Evolutionary conservation across 2,113 vertebrate species (phyloP), one percentile per base, ranked within the genome.

Genomic region (Forbesichthys agassizii): DNA sequence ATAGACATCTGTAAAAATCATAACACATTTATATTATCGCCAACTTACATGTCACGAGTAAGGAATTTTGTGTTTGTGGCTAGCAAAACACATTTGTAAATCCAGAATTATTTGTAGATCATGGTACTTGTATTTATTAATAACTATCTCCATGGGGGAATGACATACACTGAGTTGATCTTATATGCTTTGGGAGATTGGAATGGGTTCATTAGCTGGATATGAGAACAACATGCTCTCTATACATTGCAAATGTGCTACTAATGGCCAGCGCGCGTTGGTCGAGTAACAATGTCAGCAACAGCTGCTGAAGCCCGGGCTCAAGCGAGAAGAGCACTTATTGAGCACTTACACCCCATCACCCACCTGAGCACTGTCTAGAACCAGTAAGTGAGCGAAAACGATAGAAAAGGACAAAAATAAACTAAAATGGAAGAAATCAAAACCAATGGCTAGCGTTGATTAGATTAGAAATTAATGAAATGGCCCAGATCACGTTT

Each of bases 271-370:
- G 79, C 46, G 47, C 42, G 73, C 33, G 42, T 47, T 74, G 65
- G 69, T 66, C 63, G 51, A 70, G 73, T 64, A 75, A 58, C 57
- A 64, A 62, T 27, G 59, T 61, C 77, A 80, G 33, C 52, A 78
- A 47, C 85, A 83, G 76, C 78, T 86, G 80, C 54, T 77, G 77
- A 61, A 48, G 7, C 48, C 63, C 33, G 48, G 66, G 64, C 58
- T 78, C 59, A 58, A 49, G 61, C 53, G 66, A 60, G 58, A 69
- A 68, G 69, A 82, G 73, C 71, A 74, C 62, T 80, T 68, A 18
- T 61, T 3, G 33, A 27, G 64, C 65, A 49, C 67, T 71, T 68
- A 68, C 2, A 11, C 48, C 52, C 69, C 61, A 59, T 59, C 59
- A 64, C 74, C 78, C 66, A 72, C 69, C 73, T 58, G 49, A 59